These are phyloP conservation scores for Tromatobia lineatoria DNA, from an alignment of 2,888 invertebrate species.

Conservation along the genomic window DNA sequence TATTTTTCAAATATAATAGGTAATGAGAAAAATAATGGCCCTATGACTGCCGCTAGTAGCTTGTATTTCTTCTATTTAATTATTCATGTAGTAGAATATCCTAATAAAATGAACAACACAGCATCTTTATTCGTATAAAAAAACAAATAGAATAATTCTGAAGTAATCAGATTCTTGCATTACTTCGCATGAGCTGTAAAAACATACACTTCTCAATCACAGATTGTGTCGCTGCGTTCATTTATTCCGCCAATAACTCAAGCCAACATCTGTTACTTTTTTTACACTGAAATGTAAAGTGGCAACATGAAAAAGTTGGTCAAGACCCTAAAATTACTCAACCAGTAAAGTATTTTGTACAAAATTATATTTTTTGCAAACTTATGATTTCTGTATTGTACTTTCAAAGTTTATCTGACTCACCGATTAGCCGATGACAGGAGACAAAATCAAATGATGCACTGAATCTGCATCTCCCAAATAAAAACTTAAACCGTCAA, in stretches of 20 bases:
- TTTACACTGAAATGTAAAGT: not conserved
- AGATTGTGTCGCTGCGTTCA: no score
- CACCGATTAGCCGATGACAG: constrained; percentile 35
- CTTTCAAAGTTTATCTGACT: constrained; percentile 41
- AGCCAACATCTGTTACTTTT: not conserved
- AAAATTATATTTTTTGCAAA: not conserved
- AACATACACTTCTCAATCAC: not conserved
- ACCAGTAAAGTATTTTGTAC: not conserved
- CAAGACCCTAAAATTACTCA: not conserved
- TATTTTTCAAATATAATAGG: no score
- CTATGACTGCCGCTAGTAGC: no score
- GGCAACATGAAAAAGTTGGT: not conserved
- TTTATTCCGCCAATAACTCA: not conserved
- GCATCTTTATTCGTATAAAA: no score
- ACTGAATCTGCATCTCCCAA: constrained; percentile 61
- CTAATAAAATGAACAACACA: no score
- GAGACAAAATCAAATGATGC: constrained; percentile 30
- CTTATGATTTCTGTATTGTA: not conserved
- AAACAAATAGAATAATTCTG: no score
- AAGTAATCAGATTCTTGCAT: no score
- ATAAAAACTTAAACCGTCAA: constrained; percentile 16
- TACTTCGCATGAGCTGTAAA: not conserved
- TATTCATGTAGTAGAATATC: no score
- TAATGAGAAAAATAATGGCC: no score
- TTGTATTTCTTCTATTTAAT: no score